Percentiles rank a stretch among this genome's conserved stretches.
phyloP scores from a whole-genome alignment of 2,888 invertebrate species.

The Galerucella nymphaeae region DNA sequence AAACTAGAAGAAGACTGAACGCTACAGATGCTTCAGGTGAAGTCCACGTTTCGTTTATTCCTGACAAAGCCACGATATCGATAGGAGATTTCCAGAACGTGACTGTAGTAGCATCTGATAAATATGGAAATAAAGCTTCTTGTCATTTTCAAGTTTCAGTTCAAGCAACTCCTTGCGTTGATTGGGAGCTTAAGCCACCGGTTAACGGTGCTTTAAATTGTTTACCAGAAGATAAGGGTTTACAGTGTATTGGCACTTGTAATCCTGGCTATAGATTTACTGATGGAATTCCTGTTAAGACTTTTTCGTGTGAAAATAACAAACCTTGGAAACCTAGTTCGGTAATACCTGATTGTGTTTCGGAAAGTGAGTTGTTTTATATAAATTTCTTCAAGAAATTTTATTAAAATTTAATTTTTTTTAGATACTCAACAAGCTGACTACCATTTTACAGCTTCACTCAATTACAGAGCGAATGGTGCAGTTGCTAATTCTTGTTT shows the following conservation, averaged over 20 bases:
- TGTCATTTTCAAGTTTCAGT: slow-evolving; percentile 95
- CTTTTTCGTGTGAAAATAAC: slow-evolving; percentile 85
- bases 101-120: slow-evolving; percentile 88
- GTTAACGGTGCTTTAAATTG: slow-evolving; percentile 91
- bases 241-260: slow-evolving; percentile 91
- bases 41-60: slow-evolving; percentile 83
- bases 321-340: slow-evolving; percentile 88
- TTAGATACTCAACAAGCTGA: slow-evolving; percentile 93
- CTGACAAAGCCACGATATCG: slow-evolving; percentile 85
- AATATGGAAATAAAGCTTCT: slow-evolving; percentile 86
- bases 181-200: slow-evolving; percentile 92
- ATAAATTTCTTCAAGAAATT: not conserved
- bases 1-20: slow-evolving; percentile 85
- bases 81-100: slow-evolving; percentile 92
- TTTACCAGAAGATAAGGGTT: slow-evolving; percentile 82
- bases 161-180: slow-evolving; percentile 93
- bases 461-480: slow-evolving; percentile 89
- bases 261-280: slow-evolving; percentile 90
- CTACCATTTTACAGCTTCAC: slow-evolving; percentile 88
- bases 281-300: slow-evolving; percentile 88
- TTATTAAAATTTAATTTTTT: too few species aligned
- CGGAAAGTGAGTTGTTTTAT: slow-evolving; percentile 75
- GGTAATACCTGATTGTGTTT: slow-evolving; percentile 94
- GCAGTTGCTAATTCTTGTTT: slow-evolving; percentile 88
- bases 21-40: slow-evolving; percentile 90